Evolutionary conservation across 2,888 invertebrate genomes (phyloP), one percentile per base, ranked within the genome.

Genomic region (Aphodius sticticus): DNA sequence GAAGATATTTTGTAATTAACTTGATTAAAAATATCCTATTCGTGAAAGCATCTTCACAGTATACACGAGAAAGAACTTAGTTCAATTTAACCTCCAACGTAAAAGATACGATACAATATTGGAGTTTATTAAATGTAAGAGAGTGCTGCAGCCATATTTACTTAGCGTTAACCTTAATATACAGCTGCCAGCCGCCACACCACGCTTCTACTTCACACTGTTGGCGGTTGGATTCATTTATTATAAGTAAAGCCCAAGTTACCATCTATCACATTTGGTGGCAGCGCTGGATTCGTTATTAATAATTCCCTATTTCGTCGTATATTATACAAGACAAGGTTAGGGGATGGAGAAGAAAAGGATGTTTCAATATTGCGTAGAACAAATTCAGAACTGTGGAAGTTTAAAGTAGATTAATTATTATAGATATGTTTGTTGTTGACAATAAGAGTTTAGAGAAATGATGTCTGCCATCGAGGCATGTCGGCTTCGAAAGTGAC

Each of bases 211-310:
- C 53, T 53, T 53, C 12, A 53, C 53, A 53, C 53, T 12, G 53
- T 53, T 53, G 1, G 53, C 53, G 53, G 0, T 53, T 7, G 12
- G 53, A 53, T 53, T 53, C 53, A 53, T 53, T 53, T 53, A 53
- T 53, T 53, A 53, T 53, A 53, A 53, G 53, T 53, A 53, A 53
- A 53, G 53, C 53, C 53, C 53, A 53, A 53, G 53, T 53, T 53
- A 9, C 53, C 53, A 53, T 53, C 53, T 53, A 53, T 53, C 53
- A 53, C 6, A 53, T 53, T 53, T 53, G 53, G 53, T 7, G 53
- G 53, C 53, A 12, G 12, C 53, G 53, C 12, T 12, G 12, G 6
- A 53, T 53, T 53, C 53, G 6, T 53, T 53, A 53, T 53, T 53
- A 53, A 53, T 53, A 53, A 53, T 5, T 53, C 53, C 26, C 3